Base-by-base conservation (phyloP, 2,888 invertebrate genomes). In the Cremastinae sp. region DNA sequence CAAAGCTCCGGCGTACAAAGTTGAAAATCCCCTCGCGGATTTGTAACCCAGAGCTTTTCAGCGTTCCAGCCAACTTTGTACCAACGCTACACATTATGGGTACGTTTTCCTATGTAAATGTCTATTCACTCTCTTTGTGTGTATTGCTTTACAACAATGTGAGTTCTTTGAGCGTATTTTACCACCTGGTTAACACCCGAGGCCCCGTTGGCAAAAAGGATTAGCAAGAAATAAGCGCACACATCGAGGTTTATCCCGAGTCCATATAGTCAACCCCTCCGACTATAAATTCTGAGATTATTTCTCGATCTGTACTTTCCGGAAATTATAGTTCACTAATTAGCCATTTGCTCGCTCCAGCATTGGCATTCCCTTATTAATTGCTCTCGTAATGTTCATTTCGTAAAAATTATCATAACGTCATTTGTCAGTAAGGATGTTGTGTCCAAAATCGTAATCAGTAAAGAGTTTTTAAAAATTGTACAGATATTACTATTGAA, bases 11-110 rank as follows among this genome's bases (percentile, higher is more conserved):
- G 65, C 12, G 28, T 43, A 56, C 54, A 14, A 61, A 68, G 68
- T 54, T 49, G 54, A 74, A 74, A 74, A 74, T 74, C n/a, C n/a
- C 62, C 74, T 18, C 28, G 54, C 68, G 68, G 41, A 74, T 74
- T 74, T 68, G 41, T 22, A n/a, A 38, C 28, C 18, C 2, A 34
- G 38, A 41, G 74, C 68, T 74, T 68, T 62, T 68, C 68, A 68
- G 61, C 34, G 43, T 54, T 41, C 65, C 20, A 54, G n/a, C n/a
- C 28, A 34, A 22, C 3, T 12, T 3, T 45, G 16, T 38, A 56
- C 7, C 14, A 14, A 16, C n/a, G n/a, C n/a, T n/a, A n/a, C 2
- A 38, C 20, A 38, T 38, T 38, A 10, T 38, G 20, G 18, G n/a
- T n/a, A n/a, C n/a, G n/a, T n/a, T 18, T n/a, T 38, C 38, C 9